Conservation (phyloP, 2,113 vertebrate species). For the Jacana jacana region DNA sequence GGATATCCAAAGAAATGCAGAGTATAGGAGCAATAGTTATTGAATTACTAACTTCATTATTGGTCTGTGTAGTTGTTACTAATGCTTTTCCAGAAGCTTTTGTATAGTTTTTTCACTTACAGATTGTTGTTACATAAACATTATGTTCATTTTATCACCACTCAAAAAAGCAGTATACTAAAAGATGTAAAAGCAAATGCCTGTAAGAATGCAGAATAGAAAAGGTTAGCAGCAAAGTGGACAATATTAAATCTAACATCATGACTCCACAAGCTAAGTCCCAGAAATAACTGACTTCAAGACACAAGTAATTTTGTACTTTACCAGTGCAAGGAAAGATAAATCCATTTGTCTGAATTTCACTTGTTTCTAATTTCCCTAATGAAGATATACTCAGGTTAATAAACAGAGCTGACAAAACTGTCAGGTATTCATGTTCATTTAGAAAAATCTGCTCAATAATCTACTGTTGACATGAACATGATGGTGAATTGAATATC, state of each 20-base stretch:
- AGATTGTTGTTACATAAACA: neutral
- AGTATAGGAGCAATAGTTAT: neutral
- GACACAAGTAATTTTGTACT: neutral
- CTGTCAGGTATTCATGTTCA: constrained; percentile 32
- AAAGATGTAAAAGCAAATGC: neutral
- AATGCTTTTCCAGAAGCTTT: neutral
- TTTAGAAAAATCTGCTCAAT: constrained; percentile 28
- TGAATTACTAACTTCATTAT: neutral
- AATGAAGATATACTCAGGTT: constrained; percentile 29
- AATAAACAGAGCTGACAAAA: constrained; percentile 45
- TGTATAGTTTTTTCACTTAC: neutral
- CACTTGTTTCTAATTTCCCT: constrained; percentile 30
- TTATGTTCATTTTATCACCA: neutral
- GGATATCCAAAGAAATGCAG: neutral
- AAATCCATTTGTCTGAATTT: constrained; percentile 39
- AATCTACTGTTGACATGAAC: constrained; percentile 27
- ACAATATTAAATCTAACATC: neutral
- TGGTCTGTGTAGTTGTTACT: neutral
- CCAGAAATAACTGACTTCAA: neutral
- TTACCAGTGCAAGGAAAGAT: neutral
- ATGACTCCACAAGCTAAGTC: neutral
- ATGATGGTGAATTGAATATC: constrained; percentile 22
- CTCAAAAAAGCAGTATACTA: neutral
- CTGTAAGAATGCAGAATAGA: neutral
- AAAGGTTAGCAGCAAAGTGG: neutral